phyloP scores from a whole-genome alignment of 2,888 invertebrate genomes.

The Alentia gelatinosa region DNA sequence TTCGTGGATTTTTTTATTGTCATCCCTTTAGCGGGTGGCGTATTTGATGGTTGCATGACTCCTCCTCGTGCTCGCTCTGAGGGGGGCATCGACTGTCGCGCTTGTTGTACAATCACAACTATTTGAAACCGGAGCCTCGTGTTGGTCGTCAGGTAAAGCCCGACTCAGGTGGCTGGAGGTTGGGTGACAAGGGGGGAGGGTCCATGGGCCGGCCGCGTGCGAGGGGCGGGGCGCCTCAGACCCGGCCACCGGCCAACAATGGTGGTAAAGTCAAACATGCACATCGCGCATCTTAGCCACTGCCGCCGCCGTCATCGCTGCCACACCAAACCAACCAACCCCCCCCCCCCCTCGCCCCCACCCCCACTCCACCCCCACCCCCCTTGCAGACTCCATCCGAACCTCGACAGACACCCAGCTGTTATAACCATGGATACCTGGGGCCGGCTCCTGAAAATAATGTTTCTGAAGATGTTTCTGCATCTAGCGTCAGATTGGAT shows the following conservation, averaged over 20 bases:
- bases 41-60: background rate
- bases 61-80: background rate
- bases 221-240: background rate
- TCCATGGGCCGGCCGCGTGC: background rate
- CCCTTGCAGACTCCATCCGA: too few species aligned
- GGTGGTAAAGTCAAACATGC: slow-evolving; percentile 8
- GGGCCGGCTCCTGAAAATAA: too few species aligned
- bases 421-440: too few species aligned
- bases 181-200: background rate
- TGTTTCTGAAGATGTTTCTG: too few species aligned
- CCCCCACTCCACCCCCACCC: too few species aligned
- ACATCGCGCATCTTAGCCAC: background rate
- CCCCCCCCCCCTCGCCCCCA: too few species aligned
- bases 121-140: background rate
- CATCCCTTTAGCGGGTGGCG: background rate
- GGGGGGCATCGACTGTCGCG: background rate
- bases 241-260: background rate
- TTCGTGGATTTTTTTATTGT: background rate
- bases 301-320: too few species aligned
- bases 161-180: background rate
- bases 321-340: too few species aligned
- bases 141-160: background rate
- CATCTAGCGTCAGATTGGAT: too few species aligned
- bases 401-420: too few species aligned
- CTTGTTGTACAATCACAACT: background rate